Percentiles rank a stretch among this genome's conserved stretches.
Conservation (phyloP, 2,797 vertebrate genomes). For the Hybognathus amarus region DNA sequence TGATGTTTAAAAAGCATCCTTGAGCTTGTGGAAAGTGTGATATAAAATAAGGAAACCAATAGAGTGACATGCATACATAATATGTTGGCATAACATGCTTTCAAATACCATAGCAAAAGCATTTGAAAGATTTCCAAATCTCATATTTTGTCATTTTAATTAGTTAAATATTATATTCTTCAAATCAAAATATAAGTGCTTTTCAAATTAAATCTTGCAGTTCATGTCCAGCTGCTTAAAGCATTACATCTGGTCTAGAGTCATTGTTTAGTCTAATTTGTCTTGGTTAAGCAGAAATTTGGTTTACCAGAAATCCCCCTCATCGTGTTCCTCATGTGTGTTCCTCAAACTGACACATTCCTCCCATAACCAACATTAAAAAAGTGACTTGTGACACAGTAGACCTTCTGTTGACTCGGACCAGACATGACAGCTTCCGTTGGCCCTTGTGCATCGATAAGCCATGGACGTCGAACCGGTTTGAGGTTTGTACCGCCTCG, state of each 20-base stretch:
- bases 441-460: too few species aligned
- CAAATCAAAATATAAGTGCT: not conserved
- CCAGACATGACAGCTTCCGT: too few species aligned
- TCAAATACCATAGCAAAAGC: not conserved
- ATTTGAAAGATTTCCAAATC: not conserved
- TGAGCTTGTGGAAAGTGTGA: not conserved
- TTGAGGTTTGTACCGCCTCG: too few species aligned
- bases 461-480: too few species aligned
- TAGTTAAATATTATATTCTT: not conserved
- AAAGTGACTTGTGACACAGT: too few species aligned
- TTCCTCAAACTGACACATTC: too few species aligned
- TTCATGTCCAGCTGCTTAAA: not conserved
- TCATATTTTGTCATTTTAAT: not conserved
- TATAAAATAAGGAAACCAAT: not conserved
- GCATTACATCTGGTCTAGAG: not conserved
- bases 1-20: conserved; percentile 2
- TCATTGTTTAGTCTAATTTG: not conserved
- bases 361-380: too few species aligned
- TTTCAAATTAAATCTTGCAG: not conserved
- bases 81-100: not conserved
- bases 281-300: not conserved
- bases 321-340: too few species aligned
- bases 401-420: too few species aligned
- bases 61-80: not conserved
- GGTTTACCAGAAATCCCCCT: not conserved